Evolutionary conservation across 2,797 vertebrate genomes (phyloP), one percentile per base, ranked within the genome.

Genomic region (Clarias fuscus): DNA sequence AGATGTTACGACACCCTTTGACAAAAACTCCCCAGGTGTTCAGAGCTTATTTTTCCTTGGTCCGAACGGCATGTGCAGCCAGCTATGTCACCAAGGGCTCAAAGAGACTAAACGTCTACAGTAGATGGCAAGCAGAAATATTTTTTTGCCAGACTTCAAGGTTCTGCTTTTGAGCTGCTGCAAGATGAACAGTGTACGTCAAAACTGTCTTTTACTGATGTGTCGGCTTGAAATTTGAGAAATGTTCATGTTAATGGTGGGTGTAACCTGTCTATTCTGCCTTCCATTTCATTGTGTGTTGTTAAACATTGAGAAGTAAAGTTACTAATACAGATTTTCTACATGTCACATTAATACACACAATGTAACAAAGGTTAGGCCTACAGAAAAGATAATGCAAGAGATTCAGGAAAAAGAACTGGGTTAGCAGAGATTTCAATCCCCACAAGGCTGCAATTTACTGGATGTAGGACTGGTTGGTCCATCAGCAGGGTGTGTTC

Each of bases 401-500:
- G 24, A 20, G 22, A 11, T 72, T 79, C 53, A 22, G 37, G 17
- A 67, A 56, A 75, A 30, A 64, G 24, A 6, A 15, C 22, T 8
- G 64, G 64, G 81, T 82, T 89, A 90, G 85, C 86, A 89, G 89
- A 84, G 86, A 11, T 76, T 65, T 86, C 77, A 77, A 61, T 72
- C 15, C 59, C 79, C 79, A 0, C 37, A 88, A 79, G 85, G 78
- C 30, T 53, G 80, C 84, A 82, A 88, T 53, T 85, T 88, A 56
- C 53, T 56, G 53, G 13, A 14, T 48, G 59, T 17, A 81, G 86
- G 87, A 84, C 88, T 88, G 87, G 87, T 68, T 82, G 89, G 86
- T 86, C 89, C 90, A 92, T 92, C 91, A 91, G 88, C 78, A 89
- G 82, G 85, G 78, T 65, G n/a, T 68, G 90, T 86, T 86, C 89